These are phyloP conservation scores for Campaea margaritaria DNA, from an alignment of 2,888 invertebrate genomes.

Conservation along the genomic window DNA sequence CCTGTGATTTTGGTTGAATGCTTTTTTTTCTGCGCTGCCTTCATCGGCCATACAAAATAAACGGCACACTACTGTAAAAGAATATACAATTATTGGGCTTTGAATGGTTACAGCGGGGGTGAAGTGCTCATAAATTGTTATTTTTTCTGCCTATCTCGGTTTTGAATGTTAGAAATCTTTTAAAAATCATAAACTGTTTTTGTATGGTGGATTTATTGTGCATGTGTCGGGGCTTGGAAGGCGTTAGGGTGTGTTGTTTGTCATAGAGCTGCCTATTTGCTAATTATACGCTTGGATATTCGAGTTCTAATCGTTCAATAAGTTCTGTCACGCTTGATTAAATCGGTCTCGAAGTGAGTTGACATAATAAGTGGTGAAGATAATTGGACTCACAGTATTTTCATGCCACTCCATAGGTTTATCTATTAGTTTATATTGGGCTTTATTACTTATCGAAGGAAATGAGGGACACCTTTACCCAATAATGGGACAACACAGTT, in stretches of 20 bases:
- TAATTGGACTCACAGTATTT: too few relatives aligned
- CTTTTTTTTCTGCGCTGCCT: constrained; percentile 76
- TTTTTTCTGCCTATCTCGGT: constrained; percentile 65
- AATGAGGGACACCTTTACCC: too few relatives aligned
- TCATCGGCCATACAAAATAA: constrained; percentile 80
- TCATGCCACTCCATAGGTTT: too few relatives aligned
- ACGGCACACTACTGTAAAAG: constrained; percentile 85
- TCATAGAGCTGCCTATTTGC: constrained; percentile 63
- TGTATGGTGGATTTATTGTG: constrained; percentile 71
- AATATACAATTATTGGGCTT: constrained; percentile 85
- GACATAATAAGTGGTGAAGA: background rate
- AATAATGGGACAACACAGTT: too few relatives aligned
- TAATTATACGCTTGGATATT: constrained; percentile 72
- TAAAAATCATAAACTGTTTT: constrained; percentile 78
- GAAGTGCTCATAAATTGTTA: constrained; percentile 84
- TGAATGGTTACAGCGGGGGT: constrained; percentile 85
- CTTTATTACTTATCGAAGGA: too few relatives aligned
- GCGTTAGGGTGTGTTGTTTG: constrained; percentile 62
- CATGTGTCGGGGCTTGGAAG: constrained; percentile 58
- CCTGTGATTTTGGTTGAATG: constrained; percentile 84
- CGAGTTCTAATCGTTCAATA: constrained; percentile 19
- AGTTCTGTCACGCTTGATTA: constrained; percentile 16
- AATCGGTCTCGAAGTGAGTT: background rate
- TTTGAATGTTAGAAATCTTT: constrained; percentile 73
- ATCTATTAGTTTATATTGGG: too few relatives aligned